Base-by-base conservation (phyloP, 1,140 invertebrate species). In the Portunus trituberculatus region DNA sequence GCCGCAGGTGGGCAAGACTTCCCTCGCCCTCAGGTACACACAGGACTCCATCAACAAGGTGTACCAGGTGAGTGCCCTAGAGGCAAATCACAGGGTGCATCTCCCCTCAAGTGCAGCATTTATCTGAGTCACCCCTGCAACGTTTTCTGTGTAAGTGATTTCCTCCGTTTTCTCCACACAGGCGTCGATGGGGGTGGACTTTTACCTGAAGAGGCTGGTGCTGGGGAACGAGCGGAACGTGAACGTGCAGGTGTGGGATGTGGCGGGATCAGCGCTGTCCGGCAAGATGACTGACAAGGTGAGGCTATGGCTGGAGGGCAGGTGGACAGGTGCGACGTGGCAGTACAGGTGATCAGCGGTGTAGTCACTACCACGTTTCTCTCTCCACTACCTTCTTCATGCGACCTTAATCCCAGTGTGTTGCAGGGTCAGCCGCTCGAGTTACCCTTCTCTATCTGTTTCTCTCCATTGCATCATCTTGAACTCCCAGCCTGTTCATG, bases 181-280 rank as follows among this genome's bases (percentile, higher is more conserved):
- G 94, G 97, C 97, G 82, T 99, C 98, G 4, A 97, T 98, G 92
- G 98, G 98, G 83, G 98, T 99, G 0, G 98, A 99, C 96, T 98
- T 98, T 97, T 98, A 98, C 96, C 97, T 98, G 48, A 98, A 98
- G 96, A 97, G 98, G 96, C 97, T 98, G 92, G 97, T 97, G 93
- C 97, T 99, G 96, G 98, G 98, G 95, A 97, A 97, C 96, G 97
- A 97, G 96, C 98, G 97, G 96, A 97, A 98, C 96, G 97, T 98
- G 29, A 98, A 98, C 86, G 97, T 99, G 39, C 98, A 98, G 97
- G 97, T 99, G 28, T 99, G 98, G 97, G 99, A 99, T 97, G 98
- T 99, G 91, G 98, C 98, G 45, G 98, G 98, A 12, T 97, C 98
- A 76, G 98, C 98, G 39, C 96, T 98, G 28, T 97, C 97, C 89